Evolutionary conservation across 92 coral and sea anemone species (phyloP).

Genomic region (Phenganax stokvisi): DNA sequence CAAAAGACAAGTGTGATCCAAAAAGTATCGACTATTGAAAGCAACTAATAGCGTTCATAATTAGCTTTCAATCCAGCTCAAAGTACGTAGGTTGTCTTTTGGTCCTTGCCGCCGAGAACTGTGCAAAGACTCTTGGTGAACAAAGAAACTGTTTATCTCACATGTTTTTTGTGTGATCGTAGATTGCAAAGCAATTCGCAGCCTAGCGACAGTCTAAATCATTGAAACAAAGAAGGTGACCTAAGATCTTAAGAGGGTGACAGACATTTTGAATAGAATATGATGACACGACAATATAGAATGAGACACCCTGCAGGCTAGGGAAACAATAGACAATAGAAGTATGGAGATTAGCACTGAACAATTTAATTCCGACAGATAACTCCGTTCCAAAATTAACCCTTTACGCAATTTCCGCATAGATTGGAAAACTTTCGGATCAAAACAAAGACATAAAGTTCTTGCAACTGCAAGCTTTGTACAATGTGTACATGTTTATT

Average conservation of each 20-base stretch:
- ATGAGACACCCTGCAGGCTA: neutral
- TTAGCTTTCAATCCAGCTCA: no score
- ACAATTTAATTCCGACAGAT: neutral
- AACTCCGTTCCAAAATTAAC: neutral
- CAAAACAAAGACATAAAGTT: neutral
- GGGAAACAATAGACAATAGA: slow-evolving; percentile 34
- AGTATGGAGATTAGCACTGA: slow-evolving; percentile 20
- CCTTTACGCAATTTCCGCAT: neutral
- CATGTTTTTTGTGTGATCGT: neutral
- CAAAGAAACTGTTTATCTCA: neutral
- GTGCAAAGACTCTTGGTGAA: neutral
- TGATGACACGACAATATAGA: slow-evolving; percentile 30
- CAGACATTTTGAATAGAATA: neutral
- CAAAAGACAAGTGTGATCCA: no score
- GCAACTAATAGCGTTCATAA: no score
- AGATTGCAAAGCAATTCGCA: neutral
- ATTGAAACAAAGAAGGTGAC: neutral
- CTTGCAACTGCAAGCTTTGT: no score
- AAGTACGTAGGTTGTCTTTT: no score
- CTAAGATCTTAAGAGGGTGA: neutral
- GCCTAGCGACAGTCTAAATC: neutral
- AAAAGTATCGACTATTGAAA: no score
- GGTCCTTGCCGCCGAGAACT: neutral
- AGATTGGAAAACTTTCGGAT: neutral
- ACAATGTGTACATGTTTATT: no score